phyloP scores from a whole-genome alignment of 2,888 invertebrate species.

The Eupithecia pulchellata region DNA sequence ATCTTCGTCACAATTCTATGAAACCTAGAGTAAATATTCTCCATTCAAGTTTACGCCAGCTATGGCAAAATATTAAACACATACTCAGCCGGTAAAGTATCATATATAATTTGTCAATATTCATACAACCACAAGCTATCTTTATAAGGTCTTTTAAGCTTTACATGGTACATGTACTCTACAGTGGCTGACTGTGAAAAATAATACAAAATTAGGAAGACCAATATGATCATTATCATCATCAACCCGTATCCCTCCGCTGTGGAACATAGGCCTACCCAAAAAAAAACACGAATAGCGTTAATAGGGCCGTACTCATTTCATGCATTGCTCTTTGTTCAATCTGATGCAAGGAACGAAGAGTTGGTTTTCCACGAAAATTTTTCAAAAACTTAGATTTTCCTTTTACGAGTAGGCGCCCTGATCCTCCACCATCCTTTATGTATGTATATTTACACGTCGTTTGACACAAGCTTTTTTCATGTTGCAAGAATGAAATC shows the following conservation, averaged over 20 bases:
- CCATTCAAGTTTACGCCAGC: conserved; percentile 11
- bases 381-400: no score
- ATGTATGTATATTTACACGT: no score
- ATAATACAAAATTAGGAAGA: background rate
- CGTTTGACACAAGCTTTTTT: background rate
- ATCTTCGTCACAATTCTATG: conserved; percentile 36
- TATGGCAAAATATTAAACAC: conserved; percentile 8
- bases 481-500: background rate
- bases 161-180: background rate
- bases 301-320: no score
- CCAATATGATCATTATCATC: background rate
- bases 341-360: no score
- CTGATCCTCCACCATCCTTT: background rate
- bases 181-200: background rate
- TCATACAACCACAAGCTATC: background rate
- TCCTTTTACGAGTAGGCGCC: no score
- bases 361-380: no score
- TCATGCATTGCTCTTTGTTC: no score
- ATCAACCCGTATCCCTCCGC: background rate
- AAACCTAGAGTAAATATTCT: conserved; percentile 19
- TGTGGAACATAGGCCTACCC: background rate
- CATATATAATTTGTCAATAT: conserved; percentile 7
- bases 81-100: background rate
- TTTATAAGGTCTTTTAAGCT: background rate
- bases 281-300: background rate